Evolutionary conservation across 1,140 invertebrate species (phyloP).

Genomic region (Nephila pilipes): DNA sequence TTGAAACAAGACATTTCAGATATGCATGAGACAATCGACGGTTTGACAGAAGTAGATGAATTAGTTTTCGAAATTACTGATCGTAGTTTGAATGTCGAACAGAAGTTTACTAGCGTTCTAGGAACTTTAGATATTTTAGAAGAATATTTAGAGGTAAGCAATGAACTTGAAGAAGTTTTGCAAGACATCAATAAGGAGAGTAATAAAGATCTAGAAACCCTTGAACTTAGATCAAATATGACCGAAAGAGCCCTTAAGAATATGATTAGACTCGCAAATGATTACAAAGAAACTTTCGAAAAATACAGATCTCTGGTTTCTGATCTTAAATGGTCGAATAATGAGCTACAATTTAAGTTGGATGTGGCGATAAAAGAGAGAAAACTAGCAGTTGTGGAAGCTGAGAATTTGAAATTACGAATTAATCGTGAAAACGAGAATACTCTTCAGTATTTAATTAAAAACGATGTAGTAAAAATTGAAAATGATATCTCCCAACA

Average conservation of each 20-base stretch:
- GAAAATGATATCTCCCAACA: not conserved
- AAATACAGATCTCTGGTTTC: not conserved
- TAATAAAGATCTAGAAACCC: not conserved
- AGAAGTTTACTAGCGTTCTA: not conserved
- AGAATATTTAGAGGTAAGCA: not conserved
- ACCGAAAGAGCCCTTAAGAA: not conserved
- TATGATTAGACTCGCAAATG: not conserved
- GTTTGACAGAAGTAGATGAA: not conserved
- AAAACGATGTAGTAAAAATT: not conserved
- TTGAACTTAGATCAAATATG: not conserved
- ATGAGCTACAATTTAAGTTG: not conserved
- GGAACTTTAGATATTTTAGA: not conserved
- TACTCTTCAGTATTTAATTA: not conserved
- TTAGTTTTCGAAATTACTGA: not conserved
- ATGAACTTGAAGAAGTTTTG: constrained; percentile 11
- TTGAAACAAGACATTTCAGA: not conserved
- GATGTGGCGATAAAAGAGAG: not conserved
- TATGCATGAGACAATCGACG: not conserved
- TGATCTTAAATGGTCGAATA: not conserved
- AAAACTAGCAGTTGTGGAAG: not conserved
- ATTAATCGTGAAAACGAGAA: not conserved
- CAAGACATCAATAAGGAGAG: not conserved
- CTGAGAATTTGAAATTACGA: not conserved
- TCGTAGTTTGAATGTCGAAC: not conserved
- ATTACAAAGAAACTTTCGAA: not conserved